Evolutionary conservation across 2,113 vertebrate species (phyloP).

Genomic region (Monopterus albus): DNA sequence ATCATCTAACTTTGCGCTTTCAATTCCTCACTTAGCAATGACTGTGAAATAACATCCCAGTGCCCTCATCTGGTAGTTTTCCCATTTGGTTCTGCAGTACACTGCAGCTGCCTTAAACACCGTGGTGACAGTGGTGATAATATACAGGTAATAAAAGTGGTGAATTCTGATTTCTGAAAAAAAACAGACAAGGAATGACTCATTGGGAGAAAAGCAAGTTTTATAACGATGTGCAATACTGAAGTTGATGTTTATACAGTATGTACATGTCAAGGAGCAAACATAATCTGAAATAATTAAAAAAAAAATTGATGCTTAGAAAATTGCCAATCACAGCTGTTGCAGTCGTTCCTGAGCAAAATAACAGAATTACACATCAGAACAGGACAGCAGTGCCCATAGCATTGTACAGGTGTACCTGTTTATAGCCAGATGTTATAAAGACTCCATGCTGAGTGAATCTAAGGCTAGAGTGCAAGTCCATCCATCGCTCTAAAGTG

Average conservation of each 20-base stretch:
- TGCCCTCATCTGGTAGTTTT: no score
- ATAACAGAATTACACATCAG: conserved; percentile 5
- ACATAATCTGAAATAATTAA: no score
- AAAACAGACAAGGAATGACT: not conserved
- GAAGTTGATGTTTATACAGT: not conserved
- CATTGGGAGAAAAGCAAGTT: not conserved
- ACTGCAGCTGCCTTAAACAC: not conserved
- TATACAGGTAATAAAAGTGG: conserved; percentile 4
- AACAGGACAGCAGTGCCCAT: not conserved
- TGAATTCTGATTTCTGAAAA: not conserved
- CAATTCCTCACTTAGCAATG: no score
- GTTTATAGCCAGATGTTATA: conserved; percentile 31
- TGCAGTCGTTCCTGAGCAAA: not conserved
- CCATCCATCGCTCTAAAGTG: conserved; percentile 24
- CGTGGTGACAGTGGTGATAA: not conserved
- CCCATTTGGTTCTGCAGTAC: not conserved
- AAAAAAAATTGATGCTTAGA: no score
- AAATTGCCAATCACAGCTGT: not conserved
- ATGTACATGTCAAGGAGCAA: not conserved
- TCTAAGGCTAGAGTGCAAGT: conserved; percentile 25
- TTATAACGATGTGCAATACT: not conserved
- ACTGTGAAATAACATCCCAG: no score
- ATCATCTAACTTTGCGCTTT: not conserved
- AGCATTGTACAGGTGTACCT: no score
- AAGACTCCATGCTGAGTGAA: conserved; percentile 28